These are phyloP conservation scores for Callipepla californica DNA, from an alignment of 2,113 vertebrate species.

Conservation along the genomic window DNA sequence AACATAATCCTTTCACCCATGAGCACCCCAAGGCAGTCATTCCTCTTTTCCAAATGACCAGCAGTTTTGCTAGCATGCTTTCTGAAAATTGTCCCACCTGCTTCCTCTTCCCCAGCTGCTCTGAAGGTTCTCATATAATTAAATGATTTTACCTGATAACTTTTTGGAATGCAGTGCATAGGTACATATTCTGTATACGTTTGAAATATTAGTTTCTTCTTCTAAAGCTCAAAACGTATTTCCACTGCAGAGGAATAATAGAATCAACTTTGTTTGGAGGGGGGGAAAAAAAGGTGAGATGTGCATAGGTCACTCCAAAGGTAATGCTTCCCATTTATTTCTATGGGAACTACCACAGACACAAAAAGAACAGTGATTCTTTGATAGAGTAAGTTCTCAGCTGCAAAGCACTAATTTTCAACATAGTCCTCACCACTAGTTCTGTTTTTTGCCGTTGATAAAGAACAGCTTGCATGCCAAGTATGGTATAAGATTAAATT, in stretches of 20 bases:
- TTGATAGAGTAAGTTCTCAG: no score
- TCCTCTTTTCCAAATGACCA: neutral
- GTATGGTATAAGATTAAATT: conserved; percentile 53
- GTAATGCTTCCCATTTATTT: no score
- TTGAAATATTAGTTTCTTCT: neutral
- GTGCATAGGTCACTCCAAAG: neutral
- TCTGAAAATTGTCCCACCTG: neutral
- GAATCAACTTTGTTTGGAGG: neutral
- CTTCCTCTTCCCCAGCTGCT: rapidly evolving
- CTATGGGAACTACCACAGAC: no score
- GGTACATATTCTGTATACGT: neutral
- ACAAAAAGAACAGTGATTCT: no score
- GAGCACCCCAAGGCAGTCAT: neutral
- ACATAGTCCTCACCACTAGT: no score
- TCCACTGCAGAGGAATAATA: neutral
- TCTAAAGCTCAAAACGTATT: neutral
- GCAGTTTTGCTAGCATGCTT: neutral
- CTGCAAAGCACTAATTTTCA: no score
- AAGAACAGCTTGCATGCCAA: neutral
- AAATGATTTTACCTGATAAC: neutral
- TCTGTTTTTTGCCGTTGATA: no score
- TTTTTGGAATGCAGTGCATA: neutral
- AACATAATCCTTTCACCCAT: no score
- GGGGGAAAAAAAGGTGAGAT: neutral
- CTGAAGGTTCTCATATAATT: neutral